Evolutionary conservation across 2,888 invertebrate genomes (phyloP).

Genomic region (Gandaritis pyraliata): DNA sequence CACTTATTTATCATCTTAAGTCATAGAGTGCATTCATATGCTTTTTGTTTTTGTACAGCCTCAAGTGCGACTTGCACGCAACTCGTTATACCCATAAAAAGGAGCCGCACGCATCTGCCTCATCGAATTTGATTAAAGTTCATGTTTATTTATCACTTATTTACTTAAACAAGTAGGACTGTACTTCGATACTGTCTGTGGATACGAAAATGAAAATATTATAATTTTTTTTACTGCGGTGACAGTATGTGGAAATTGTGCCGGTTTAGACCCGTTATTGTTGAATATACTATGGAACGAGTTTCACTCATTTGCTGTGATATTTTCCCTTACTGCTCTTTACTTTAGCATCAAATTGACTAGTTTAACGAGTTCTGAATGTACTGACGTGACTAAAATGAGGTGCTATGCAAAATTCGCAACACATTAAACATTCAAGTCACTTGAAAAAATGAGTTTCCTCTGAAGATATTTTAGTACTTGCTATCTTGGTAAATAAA

Average conservation of each 20-base stretch:
- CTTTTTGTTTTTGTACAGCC: constrained; percentile 70
- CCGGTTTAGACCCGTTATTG: constrained; percentile 24
- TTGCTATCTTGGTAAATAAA: too few species aligned
- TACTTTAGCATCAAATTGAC: constrained; percentile 1
- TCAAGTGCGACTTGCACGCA: constrained; percentile 67
- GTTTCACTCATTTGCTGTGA: constrained; percentile 27
- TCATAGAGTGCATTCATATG: constrained; percentile 77
- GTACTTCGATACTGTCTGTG: constrained; percentile 52
- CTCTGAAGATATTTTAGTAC: too few species aligned
- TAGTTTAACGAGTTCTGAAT: background rate
- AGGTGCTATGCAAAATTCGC: background rate
- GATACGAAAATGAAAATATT: constrained; percentile 31
- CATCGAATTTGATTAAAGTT: constrained; percentile 82
- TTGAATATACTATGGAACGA: constrained; percentile 27
- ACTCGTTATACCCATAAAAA: constrained; percentile 78
- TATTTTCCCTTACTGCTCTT: constrained; percentile 22
- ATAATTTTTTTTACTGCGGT: constrained; percentile 24
- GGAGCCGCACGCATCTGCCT: constrained; percentile 74
- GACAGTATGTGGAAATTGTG: constrained; percentile 20
- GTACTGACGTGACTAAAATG: background rate
- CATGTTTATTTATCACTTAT: constrained; percentile 78
- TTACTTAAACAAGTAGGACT: constrained; percentile 65
- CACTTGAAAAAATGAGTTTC: too few species aligned
- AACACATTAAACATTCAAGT: background rate
- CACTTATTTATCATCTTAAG: constrained; percentile 81